Evolutionary conservation across 2,797 vertebrate species (phyloP), one percentile per base, ranked within the genome.

Genomic region (Propithecus deckenii): DNA sequence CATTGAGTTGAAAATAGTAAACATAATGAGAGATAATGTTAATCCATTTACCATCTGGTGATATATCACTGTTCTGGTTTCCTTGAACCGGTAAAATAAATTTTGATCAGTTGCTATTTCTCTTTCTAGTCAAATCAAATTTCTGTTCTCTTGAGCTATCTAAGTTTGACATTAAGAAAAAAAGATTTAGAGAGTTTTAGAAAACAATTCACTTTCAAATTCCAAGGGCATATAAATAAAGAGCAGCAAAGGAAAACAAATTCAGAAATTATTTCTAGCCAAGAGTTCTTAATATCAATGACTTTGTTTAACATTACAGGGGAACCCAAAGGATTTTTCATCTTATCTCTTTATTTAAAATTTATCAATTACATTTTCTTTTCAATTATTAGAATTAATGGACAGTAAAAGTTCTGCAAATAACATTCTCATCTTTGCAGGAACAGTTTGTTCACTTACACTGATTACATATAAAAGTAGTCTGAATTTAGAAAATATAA

Each of bases 11-110:
- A 95, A 89, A 96, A 87, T 69, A 97, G 79, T 57, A 87, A 96
- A 96, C 30, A 75, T 75, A 55, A 90, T 96, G 97, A 97, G 90
- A 95, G 92, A 61, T 74, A 97, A 88, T 4, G 43, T 25, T 93
- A 97, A 98, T 95, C 89, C 18, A 85, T 97, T 98, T 97, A 96
- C 87, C 96, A 88, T 94, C 95, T 95, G 59, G 38, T 97, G 91
- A 97, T 95, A 92, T 76, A 91, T 96, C 84, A 95, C 93, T 95
- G 52, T 78, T 88, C 65, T 97, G 50, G 65, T 94, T 97, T 97
- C 30, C 84, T 86, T 97, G 88, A 92, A 94, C 50, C 10, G 6
- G 41, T 93, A 98, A 98, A 98, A 96, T 23, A 97, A 86, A 88
- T 91, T 95, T 74, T 91, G 74, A 98, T 96, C 0, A 0, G 91